Base-by-base conservation (phyloP, 2,797 vertebrate species). In the Phrynocephalus forsythii region DNA sequence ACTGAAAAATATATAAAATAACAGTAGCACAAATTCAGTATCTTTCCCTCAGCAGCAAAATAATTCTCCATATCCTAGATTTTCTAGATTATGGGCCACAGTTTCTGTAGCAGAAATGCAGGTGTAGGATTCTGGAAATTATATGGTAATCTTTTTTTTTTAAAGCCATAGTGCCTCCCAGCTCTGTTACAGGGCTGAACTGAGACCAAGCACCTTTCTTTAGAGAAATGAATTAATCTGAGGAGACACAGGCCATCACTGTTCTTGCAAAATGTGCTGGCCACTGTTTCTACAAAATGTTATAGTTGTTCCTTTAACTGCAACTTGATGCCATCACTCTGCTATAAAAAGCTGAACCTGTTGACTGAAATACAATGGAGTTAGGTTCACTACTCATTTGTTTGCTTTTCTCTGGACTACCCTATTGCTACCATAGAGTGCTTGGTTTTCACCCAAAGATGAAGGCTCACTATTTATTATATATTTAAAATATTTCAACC, bases 381-480 rank as follows among this genome's bases (percentile, higher is more conserved):
- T 24, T 33, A 44, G n/a, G 2, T n/a, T 30, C 48, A 13, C 6
- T 26, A 5, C 11, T 50, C 60, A 5, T 44, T n/a, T 56, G n/a
- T 79, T 79, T 56, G 50, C 30, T 82, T 44, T 28, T 9, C 26
- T 79, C 78, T 79, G 78, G 56, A 63, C 60, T 20, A 63, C 20
- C n/a, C 38, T 60, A 3, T 75, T 0, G 0, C 16, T 60, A 82
- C 78, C 60, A 63, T 63, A 91, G 60, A 50, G 30, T 22, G 16
- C 52, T 22, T 87, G 3, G 2, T 16, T 79, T 10, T 79, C 84
- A 89, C 86, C 72, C 85, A 82, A 66, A 77, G 24, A 6, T 22
- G 73, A 7, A 0, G 90, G 6, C 72, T 38, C 66, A 22, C 33
- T 16, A 68, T 3, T 33, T 33, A 33, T 33, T 33, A 33, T 33